Conservation (phyloP, 2,113 vertebrate species). For the Notarius quadriscutis region DNA sequence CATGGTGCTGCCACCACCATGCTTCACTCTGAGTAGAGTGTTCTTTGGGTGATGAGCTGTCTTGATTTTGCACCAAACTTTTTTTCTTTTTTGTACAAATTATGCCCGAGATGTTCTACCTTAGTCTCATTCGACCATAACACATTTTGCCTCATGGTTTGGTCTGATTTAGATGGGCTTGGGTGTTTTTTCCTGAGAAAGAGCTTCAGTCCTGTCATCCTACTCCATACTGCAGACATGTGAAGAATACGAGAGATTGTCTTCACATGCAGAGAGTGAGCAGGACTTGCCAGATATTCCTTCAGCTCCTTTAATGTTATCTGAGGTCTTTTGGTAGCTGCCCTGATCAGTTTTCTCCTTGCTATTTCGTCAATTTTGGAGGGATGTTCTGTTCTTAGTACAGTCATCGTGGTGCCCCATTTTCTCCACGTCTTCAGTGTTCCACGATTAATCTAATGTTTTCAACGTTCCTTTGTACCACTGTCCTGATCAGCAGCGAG, state of each 20-base stretch:
- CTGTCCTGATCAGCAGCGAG: too few species aligned
- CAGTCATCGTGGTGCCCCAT: background rate
- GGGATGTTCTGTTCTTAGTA: background rate
- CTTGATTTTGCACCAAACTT: background rate
- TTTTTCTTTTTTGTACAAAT: background rate
- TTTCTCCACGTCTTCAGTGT: background rate
- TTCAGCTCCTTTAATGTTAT: too few species aligned
- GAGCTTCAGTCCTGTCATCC: background rate
- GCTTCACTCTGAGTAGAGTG: too few species aligned
- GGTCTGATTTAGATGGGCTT: background rate
- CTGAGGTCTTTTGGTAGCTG: too few species aligned
- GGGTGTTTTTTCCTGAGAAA: background rate
- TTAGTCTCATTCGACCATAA: background rate
- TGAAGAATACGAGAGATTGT: background rate
- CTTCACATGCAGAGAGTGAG: too few species aligned
- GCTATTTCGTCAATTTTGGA: background rate
- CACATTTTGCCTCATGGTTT: background rate
- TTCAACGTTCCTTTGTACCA: too few species aligned
- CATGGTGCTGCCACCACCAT: too few species aligned
- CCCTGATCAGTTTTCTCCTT: background rate
- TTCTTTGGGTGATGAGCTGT: too few species aligned
- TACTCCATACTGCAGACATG: background rate
- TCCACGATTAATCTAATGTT: too few species aligned
- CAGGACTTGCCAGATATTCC: too few species aligned
- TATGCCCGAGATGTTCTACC: background rate